These are phyloP conservation scores for Astur gentilis DNA, from an alignment of 2,113 vertebrate genomes.

Conservation along the genomic window DNA sequence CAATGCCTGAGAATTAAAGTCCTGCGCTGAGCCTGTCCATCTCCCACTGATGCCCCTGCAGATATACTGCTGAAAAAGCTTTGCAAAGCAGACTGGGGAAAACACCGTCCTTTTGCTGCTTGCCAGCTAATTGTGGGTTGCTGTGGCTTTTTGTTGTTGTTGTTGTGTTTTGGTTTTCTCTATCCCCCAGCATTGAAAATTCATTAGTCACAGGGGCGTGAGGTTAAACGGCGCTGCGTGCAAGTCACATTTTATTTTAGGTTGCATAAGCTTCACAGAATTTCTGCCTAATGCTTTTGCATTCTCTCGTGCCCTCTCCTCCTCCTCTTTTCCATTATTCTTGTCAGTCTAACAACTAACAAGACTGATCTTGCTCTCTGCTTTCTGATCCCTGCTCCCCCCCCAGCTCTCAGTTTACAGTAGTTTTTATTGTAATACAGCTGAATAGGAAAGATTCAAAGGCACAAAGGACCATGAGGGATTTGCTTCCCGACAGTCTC, in stretches of 20 bases:
- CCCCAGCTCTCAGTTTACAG: neutral
- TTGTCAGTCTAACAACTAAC: neutral
- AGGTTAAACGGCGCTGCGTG: neutral
- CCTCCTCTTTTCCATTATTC: neutral
- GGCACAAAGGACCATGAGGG: neutral
- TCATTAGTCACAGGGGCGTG: neutral
- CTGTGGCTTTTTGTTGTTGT: fast-evolving
- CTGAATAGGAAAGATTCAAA: neutral
- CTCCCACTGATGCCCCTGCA: neutral
- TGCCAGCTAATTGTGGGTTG: neutral
- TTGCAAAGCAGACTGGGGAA: neutral
- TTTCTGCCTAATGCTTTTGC: neutral
- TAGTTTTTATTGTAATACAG: neutral
- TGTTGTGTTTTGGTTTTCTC: neutral
- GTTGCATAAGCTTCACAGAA: neutral
- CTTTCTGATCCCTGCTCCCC: neutral
- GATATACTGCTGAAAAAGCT: neutral
- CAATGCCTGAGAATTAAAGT: neutral
- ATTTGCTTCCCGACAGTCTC: neutral
- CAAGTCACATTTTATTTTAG: neutral
- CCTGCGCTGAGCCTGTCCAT: neutral
- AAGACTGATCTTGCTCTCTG: neutral
- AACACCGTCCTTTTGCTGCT: neutral
- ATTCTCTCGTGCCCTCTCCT: neutral
- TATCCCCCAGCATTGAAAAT: neutral